These are phyloP conservation scores for Enteromius mattozi DNA, from an alignment of 2,797 vertebrate species.

Conservation along the genomic window DNA sequence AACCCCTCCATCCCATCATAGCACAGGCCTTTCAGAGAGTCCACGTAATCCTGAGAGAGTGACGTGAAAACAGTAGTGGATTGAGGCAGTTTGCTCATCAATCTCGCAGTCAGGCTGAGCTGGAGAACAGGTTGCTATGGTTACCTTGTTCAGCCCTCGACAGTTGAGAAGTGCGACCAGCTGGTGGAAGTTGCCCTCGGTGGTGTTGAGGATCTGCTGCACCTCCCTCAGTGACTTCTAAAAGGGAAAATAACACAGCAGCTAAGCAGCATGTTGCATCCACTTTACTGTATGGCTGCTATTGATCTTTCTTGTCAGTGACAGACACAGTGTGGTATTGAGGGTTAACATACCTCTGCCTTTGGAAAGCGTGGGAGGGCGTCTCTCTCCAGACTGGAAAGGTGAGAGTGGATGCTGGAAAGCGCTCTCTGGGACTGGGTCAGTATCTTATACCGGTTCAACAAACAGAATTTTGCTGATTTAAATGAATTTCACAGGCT, in stretches of 20 bases:
- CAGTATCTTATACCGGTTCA: slow-evolving; percentile 75
- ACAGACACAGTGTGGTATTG: neutral
- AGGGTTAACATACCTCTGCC: slow-evolving; percentile 79
- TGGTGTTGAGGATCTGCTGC: slow-evolving; percentile 89
- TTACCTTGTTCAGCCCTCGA: slow-evolving; percentile 89
- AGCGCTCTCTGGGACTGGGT: slow-evolving; percentile 90
- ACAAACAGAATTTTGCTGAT: slow-evolving; percentile 43
- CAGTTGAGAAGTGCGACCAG: slow-evolving; percentile 91
- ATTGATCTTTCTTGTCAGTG: slow-evolving; percentile 3
- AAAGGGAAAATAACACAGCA: slow-evolving; percentile 10
- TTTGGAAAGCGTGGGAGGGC: slow-evolving; percentile 87
- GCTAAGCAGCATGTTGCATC: neutral
- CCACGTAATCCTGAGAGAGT: slow-evolving; percentile 83
- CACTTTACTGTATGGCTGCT: neutral
- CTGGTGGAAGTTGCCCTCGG: slow-evolving; percentile 92
- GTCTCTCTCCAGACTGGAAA: slow-evolving; percentile 87
- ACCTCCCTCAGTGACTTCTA: slow-evolving; percentile 87
- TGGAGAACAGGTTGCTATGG: slow-evolving; percentile 40
- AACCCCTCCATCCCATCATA: slow-evolving; percentile 91
- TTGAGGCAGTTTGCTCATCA: neutral
- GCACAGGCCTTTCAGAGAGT: slow-evolving; percentile 89
- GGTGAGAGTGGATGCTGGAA: slow-evolving; percentile 89
- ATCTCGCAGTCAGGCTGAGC: neutral
- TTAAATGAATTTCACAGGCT: neutral
- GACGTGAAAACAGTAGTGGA: slow-evolving; percentile 14